Conservation (phyloP, 2,113 vertebrate genomes). For the Paramormyrops kingsleyae region DNA sequence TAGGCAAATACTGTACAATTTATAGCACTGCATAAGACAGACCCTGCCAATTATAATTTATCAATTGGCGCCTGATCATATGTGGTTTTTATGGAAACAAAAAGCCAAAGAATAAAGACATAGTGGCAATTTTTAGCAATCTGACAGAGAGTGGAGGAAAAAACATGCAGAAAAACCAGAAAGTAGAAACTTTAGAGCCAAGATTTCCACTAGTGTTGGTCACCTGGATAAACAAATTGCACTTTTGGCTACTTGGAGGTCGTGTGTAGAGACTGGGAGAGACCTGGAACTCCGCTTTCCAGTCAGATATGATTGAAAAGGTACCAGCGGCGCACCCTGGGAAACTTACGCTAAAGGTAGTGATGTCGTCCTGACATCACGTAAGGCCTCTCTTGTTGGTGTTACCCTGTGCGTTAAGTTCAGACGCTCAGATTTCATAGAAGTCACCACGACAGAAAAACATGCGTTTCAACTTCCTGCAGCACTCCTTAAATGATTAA, state of each 20-base stretch:
- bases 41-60: slow-evolving; percentile 51
- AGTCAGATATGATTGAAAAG: slow-evolving; percentile 11
- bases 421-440: background rate
- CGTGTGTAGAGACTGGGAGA: slow-evolving; percentile 24
- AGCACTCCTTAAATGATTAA: background rate
- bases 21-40: slow-evolving; percentile 44
- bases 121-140: background rate
- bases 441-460: background rate
- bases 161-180: slow-evolving; percentile 35
- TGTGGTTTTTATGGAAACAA: slow-evolving; percentile 37
- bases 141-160: slow-evolving; percentile 4
- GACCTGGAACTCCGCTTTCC: slow-evolving; percentile 33
- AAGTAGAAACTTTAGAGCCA: slow-evolving; percentile 36
- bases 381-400: background rate
- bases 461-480: background rate
- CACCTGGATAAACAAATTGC: slow-evolving; percentile 28
- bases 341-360: background rate
- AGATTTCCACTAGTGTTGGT: slow-evolving; percentile 24
- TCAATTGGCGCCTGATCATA: slow-evolving; percentile 37
- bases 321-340: background rate
- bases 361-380: background rate
- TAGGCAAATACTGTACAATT: slow-evolving; percentile 44
- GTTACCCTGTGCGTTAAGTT: slow-evolving; percentile 15
- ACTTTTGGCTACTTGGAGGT: slow-evolving; percentile 29
- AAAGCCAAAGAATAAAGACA: slow-evolving; percentile 12